Percentiles rank a stretch among this genome's conserved stretches.
phyloP scores from a whole-genome alignment of 2,113 vertebrate genomes.

The Melospiza melodia region DNA sequence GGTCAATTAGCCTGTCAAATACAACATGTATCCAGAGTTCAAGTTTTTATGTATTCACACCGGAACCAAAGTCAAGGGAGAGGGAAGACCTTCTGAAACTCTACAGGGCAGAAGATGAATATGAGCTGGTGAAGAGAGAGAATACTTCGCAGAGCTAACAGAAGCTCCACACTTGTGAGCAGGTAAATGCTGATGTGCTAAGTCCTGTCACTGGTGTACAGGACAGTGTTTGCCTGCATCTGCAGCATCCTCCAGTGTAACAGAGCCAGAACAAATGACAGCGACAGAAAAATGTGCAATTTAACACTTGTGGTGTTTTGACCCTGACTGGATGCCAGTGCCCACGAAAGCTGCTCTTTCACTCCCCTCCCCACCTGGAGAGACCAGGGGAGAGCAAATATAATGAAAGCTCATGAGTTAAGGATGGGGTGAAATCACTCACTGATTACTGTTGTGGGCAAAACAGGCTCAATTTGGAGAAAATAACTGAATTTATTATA shows the following conservation, averaged over 20 bases:
- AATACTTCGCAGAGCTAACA: neutral
- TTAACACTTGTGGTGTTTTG: neutral
- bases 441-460: neutral
- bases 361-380: neutral
- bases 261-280: neutral
- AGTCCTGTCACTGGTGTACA: neutral
- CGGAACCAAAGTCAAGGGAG: neutral
- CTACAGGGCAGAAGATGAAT: neutral
- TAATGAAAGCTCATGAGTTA: neutral
- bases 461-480: neutral
- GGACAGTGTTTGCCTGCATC: neutral
- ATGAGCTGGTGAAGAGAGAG: neutral
- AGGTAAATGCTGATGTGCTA: neutral
- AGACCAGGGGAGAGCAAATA: neutral
- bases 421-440: neutral
- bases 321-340: neutral
- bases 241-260: neutral
- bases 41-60: neutral
- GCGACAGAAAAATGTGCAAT: neutral
- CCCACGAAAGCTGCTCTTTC: neutral
- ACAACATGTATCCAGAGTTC: conserved; percentile 6
- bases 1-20: conserved; percentile 39
- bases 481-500: neutral
- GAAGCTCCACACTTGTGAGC: rapidly evolving
- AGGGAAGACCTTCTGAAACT: neutral